These are phyloP conservation scores for Eristalinus aeneus DNA, from an alignment of 2,888 invertebrate genomes.

Conservation along the genomic window DNA sequence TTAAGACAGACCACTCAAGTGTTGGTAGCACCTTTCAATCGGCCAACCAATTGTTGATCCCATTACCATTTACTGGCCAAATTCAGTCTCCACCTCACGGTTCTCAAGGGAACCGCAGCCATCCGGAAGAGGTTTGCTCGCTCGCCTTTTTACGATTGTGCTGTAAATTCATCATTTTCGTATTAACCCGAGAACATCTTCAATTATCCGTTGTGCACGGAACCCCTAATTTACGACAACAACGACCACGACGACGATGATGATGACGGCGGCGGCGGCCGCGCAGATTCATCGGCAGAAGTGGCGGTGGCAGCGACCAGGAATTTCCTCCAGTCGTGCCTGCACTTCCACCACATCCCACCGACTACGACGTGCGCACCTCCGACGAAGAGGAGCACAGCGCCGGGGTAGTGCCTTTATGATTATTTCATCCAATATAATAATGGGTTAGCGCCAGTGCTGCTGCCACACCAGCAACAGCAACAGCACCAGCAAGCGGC, in stretches of 20 bases:
- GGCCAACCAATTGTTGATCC: conserved; percentile 25
- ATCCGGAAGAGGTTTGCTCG: not conserved
- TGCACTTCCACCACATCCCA: conserved; percentile 44
- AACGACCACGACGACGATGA: conserved; percentile 16
- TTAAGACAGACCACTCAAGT: conserved; percentile 3
- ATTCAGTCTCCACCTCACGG: not conserved
- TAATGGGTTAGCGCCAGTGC: conserved; percentile 66
- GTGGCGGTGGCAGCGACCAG: not conserved
- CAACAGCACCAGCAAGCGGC: conserved; percentile 2
- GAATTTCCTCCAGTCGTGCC: conserved; percentile 34
- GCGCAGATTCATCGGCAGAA: too few relatives aligned
- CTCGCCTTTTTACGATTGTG: conserved; percentile 44
- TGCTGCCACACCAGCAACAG: conserved; percentile 12
- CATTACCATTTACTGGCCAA: conserved; percentile 23
- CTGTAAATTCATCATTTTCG: conserved; percentile 69
- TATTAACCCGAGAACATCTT: conserved; percentile 69
- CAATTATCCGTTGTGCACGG: conserved; percentile 67
- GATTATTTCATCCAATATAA: conserved; percentile 70
- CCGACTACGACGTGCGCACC: not conserved
- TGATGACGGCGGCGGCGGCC: conserved; percentile 2
- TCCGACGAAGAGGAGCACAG: not conserved
- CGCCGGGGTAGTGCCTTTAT: conserved; percentile 58
- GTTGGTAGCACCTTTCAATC: conserved; percentile 40
- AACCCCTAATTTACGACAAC: conserved; percentile 65
- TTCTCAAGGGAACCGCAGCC: not conserved